Evolutionary conservation across 2,888 invertebrate genomes (phyloP).

Genomic region (Coelogynopora nodosa): DNA sequence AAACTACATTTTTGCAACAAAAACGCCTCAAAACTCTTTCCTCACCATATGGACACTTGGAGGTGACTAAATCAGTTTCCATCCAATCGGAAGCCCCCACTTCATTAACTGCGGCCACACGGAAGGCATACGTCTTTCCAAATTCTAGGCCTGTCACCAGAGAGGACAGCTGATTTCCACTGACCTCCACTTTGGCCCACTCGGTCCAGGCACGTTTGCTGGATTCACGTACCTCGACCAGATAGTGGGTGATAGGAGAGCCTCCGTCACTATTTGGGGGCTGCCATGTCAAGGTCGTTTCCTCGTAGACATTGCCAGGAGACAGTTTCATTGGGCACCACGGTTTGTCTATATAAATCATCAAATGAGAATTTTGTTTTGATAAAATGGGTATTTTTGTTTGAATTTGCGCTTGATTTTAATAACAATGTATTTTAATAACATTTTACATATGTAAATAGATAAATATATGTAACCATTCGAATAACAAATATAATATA

Average conservation of each 20-base stretch:
- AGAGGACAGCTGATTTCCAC: constrained; percentile 43
- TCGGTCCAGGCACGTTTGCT: not conserved
- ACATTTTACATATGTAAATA: too few species aligned
- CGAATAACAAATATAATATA: too few species aligned
- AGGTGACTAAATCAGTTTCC: not conserved
- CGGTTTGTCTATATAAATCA: not conserved
- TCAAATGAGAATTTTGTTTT: not conserved
- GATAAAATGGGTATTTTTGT: too few species aligned
- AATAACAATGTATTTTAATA: too few species aligned
- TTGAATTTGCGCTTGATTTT: constrained; percentile 53
- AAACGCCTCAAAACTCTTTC: too few species aligned
- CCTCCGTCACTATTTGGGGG: constrained; percentile 63
- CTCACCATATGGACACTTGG: not conserved
- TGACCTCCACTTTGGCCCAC: not conserved
- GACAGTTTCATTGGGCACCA: not conserved
- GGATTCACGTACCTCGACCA: constrained; percentile 52
- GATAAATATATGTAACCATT: too few species aligned
- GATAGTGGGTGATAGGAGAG: constrained; percentile 50
- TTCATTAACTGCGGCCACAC: constrained; percentile 60
- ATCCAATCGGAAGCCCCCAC: constrained; percentile 51
- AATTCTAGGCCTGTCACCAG: not conserved
- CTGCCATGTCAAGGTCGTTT: constrained; percentile 72
- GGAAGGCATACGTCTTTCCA: constrained; percentile 56
- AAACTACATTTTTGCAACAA: too few species aligned
- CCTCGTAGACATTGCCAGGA: not conserved